Evolutionary conservation across 2,113 vertebrate genomes (phyloP).

Genomic region (Melozone crissalis): DNA sequence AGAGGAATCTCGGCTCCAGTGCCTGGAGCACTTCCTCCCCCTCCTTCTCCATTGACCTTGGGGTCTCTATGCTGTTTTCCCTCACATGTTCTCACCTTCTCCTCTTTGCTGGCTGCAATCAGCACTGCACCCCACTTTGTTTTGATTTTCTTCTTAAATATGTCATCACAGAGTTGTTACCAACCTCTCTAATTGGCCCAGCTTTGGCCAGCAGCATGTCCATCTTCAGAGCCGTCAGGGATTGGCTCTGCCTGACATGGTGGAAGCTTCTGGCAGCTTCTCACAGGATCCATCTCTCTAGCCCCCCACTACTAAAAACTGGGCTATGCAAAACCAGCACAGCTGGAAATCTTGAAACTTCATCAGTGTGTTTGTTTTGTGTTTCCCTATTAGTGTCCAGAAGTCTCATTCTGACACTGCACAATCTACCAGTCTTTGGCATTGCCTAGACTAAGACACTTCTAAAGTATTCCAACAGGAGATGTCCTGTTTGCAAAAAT

Average conservation of each 20-base stretch:
- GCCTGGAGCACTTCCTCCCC: background rate
- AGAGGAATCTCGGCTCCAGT: accelerated
- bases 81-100: background rate
- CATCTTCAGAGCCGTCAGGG: background rate
- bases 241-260: accelerated
- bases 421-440: background rate
- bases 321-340: accelerated
- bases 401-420: background rate
- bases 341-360: background rate
- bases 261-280: background rate
- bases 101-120: too few species aligned
- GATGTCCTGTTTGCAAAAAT: background rate
- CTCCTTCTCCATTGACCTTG: too few species aligned
- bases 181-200: accelerated
- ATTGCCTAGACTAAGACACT: background rate
- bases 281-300: background rate
- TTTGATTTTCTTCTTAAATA: background rate
- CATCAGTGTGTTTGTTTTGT: background rate
- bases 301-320: accelerated
- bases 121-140: background rate
- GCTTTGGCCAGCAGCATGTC: background rate
- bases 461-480: background rate
- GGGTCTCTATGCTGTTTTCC: too few species aligned
- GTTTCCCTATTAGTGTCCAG: background rate
- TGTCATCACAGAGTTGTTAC: background rate